A percentile compares a stretch with the other conserved stretches of the same genome.
These are phyloP conservation scores for Scalopus aquaticus DNA, from an alignment of 2,113 vertebrate species.

Conservation along the genomic window DNA sequence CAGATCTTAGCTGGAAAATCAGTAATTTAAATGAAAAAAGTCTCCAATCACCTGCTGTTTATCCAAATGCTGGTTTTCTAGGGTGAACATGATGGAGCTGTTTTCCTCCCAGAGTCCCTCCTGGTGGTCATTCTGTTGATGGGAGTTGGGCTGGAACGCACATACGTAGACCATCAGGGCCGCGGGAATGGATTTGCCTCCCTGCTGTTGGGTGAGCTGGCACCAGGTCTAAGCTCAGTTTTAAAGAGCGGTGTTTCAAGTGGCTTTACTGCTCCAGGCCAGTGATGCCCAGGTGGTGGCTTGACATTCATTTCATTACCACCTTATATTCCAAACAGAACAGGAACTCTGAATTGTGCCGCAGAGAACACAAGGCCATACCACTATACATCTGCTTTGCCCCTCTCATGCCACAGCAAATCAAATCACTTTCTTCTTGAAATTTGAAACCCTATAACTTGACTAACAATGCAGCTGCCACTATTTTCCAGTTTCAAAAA, in stretches of 20 bases:
- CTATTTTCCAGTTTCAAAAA: neutral
- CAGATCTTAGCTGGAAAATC: conserved; percentile 44
- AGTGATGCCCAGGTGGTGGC: neutral
- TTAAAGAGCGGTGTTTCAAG: neutral
- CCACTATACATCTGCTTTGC: neutral
- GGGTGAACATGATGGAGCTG: neutral
- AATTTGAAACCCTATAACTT: neutral
- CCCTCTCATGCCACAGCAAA: neutral
- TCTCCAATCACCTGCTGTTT: neutral
- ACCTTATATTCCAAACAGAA: neutral
- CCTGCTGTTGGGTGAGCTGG: neutral
- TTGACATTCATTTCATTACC: neutral
- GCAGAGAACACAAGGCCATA: neutral
- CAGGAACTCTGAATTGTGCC: neutral
- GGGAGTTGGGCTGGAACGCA: neutral
- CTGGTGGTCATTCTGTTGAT: neutral
- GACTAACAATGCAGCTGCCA: neutral
- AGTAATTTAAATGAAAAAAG: neutral
- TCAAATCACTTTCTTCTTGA: neutral
- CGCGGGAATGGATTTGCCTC: neutral
- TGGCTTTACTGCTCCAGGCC: neutral
- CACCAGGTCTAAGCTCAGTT: neutral
- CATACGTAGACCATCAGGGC: neutral
- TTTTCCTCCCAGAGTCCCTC: neutral
- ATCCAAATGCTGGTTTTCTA: neutral